Conservation (phyloP, 2,888 invertebrate species). For the Charanyca ferruginea region DNA sequence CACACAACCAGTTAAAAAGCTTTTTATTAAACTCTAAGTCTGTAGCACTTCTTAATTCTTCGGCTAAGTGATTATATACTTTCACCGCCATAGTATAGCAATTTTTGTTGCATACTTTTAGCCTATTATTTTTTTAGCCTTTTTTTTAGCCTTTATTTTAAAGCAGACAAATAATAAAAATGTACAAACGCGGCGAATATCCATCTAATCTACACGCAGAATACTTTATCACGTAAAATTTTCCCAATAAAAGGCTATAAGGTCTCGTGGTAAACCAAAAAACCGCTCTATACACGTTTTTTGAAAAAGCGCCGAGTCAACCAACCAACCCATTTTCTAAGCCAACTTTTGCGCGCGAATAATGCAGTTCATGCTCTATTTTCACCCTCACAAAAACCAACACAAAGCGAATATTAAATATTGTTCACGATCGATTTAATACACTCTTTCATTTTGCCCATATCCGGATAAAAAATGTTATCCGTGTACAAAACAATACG, state of each 20-base stretch:
- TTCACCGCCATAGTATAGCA: too few relatives aligned
- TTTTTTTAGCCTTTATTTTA: too few relatives aligned
- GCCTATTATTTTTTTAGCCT: too few relatives aligned
- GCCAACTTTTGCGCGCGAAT: constrained; percentile 37
- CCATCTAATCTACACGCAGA: background rate
- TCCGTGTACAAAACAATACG: constrained; percentile 69
- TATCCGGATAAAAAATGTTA: constrained; percentile 74
- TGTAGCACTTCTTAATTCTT: too few relatives aligned
- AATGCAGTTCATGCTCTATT: constrained; percentile 37
- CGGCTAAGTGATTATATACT: too few relatives aligned
- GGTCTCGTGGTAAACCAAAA: constrained; percentile 32
- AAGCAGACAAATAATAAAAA: too few relatives aligned
- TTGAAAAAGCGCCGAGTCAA: constrained; percentile 36
- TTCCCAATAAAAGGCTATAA: constrained; percentile 50
- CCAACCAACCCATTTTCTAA: constrained; percentile 45
- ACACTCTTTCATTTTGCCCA: constrained; percentile 65
- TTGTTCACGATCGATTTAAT: constrained; percentile 70
- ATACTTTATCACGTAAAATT: constrained; percentile 21
- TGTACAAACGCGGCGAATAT: too few relatives aligned
- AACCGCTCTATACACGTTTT: constrained; percentile 29
- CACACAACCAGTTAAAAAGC: too few relatives aligned
- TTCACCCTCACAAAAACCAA: constrained; percentile 46
- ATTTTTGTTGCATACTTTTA: too few relatives aligned
- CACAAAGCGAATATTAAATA: constrained; percentile 66
- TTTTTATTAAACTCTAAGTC: too few relatives aligned